Evolutionary conservation across 2,888 invertebrate genomes (phyloP).

Genomic region (Callinectes sapidus): DNA sequence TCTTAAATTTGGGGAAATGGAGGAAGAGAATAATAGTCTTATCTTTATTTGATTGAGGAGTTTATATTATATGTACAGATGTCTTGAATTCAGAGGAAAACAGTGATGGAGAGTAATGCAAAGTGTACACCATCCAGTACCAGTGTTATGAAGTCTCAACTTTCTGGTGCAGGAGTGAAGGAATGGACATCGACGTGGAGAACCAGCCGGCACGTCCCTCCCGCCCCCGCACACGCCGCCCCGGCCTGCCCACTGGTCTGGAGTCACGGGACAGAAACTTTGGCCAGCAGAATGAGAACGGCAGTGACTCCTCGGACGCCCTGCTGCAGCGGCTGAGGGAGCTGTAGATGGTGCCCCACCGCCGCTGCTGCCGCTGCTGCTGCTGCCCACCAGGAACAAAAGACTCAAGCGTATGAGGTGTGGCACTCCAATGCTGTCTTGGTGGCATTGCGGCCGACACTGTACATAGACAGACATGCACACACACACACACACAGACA

Average conservation of each 20-base stretch:
- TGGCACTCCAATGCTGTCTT: neutral
- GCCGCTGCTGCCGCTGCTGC: neutral
- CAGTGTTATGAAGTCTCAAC: neutral
- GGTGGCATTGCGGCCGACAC: neutral
- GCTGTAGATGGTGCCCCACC: constrained; percentile 35
- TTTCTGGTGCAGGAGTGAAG: constrained; percentile 50
- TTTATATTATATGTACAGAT: neutral
- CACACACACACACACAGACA: neutral
- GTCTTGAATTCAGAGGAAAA: neutral
- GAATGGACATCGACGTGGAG: constrained; percentile 62
- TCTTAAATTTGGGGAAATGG: neutral
- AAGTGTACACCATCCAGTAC: neutral
- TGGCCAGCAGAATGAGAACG: constrained; percentile 44
- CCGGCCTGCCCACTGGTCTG: constrained; percentile 69
- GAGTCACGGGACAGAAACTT: constrained; percentile 68
- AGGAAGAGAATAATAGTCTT: too few relatives aligned
- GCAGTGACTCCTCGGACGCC: constrained; percentile 57
- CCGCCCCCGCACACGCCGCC: constrained; percentile 67
- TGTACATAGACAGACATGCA: neutral
- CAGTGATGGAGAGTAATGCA: neutral
- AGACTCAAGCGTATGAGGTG: neutral
- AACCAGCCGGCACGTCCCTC: constrained; percentile 65
- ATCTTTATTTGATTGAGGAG: neutral
- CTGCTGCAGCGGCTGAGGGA: constrained; percentile 70
- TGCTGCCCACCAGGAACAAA: neutral